A percentile compares a stretch with the other conserved stretches of the same genome.
phyloP scores from a whole-genome alignment of 2,888 invertebrate species.

The Elmis aenea region DNA sequence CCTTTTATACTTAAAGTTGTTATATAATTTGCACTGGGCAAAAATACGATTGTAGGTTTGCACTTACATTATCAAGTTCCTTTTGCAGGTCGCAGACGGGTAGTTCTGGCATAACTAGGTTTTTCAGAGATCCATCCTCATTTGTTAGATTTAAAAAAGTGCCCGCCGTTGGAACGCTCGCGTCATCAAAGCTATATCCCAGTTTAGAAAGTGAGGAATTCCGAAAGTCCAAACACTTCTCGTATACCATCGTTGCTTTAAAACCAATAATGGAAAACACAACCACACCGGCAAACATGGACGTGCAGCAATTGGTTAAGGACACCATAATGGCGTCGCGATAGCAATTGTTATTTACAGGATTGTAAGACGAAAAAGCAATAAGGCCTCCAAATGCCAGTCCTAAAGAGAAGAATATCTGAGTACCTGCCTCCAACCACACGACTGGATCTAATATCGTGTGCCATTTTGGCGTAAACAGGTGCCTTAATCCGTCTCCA shows the following conservation, averaged over 20 bases:
- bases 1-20: no score
- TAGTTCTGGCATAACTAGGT: constrained; percentile 59
- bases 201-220: constrained; percentile 59
- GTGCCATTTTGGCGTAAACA: constrained; percentile 91
- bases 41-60: no score
- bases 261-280: constrained; percentile 95
- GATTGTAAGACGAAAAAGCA: constrained; percentile 95
- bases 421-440: constrained; percentile 96
- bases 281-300: constrained; percentile 94
- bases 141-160: constrained; percentile 50
- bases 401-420: constrained; percentile 95
- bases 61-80: constrained; percentile 84
- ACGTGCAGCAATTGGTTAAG: constrained; percentile 88
- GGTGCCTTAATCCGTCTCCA: constrained; percentile 75
- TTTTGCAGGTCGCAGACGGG: constrained; percentile 78
- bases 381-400: constrained; percentile 94
- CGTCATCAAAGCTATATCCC: constrained; percentile 48
- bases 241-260: constrained; percentile 81
- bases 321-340: constrained; percentile 91
- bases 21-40: no score
- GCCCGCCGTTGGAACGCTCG: constrained; percentile 55
- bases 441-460: constrained; percentile 89
- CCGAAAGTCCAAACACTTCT: constrained; percentile 63
- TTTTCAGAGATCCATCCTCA: constrained; percentile 50
- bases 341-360: constrained; percentile 93